Evolutionary conservation across 2,113 vertebrate species (phyloP), one percentile per base, ranked within the genome.

Genomic region (Dendropsophus ebraccatus): DNA sequence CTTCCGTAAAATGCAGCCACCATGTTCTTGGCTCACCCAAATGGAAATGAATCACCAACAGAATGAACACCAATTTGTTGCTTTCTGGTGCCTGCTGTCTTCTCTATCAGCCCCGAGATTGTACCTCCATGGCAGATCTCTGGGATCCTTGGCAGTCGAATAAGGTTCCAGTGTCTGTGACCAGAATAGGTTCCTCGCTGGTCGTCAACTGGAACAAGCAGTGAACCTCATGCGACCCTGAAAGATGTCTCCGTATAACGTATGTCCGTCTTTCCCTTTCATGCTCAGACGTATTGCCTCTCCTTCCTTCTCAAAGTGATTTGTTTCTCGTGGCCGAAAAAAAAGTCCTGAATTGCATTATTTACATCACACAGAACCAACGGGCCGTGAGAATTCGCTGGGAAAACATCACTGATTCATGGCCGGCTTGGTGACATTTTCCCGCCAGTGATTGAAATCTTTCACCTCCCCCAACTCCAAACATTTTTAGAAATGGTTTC

Each of bases 151-250:
- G 84, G 84, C 84, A 73, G 84, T 2, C 30, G 19, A 50, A 86
- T 73, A 81, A 58, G 60, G 47, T 70, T 30, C 84, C 9, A 86
- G 62, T 80, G 84, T 86, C 60, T 54, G 2, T 16, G 23, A n/a
- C 32, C 30, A 80, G 77, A 81, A 81, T 58, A 69, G 62, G 28
- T 80, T 69, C 47, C 23, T 85, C 32, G 1, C 25, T 11, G 25
- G 41, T 37, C 28, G 2, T 9, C 25, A 49, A 41, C 74, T 45
- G 47, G 52, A 80, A 81, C 49, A 49, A 52, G 67, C 77, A 5
- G 28, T 87, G 85, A 87, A 87, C 85, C 85, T 62, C 25, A 50
- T 25, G 65, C 62, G 85, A 87, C 58, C 85, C 32, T 41, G 35
- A 6, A 67, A 60, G 62, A 81, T 74, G 85, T 87, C 77, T 81